Base-by-base conservation (phyloP, 2,888 invertebrate genomes). In the Eugnorisma glareosa region DNA sequence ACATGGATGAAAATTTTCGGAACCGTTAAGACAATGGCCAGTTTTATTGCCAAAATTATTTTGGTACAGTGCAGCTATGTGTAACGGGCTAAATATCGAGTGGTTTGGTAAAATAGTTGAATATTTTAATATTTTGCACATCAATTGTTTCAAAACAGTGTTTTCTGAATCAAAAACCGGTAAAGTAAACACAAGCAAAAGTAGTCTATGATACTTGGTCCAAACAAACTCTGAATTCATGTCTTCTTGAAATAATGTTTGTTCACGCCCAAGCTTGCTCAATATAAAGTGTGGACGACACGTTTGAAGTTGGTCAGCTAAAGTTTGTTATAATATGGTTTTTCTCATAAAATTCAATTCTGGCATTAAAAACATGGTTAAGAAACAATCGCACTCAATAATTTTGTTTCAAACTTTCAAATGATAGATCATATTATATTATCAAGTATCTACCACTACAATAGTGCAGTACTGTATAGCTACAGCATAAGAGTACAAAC, bases 21-120 rank as follows among this genome's bases (percentile, higher is more conserved):
- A 87, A 86, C 85, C 80, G 82, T 84, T 88, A 84, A 73, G 79
- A 77, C 40, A 77, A 76, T 85, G 81, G 87, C 84, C 80, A 86
- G 86, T 86, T 86, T 77, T 75, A 82, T 54, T 68, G 35, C 28
- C 1, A 69, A 74, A 76, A 57, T 67, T 59, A 45, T 67, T 63
- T 71, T 5, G 8, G 24, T 13, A 13, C 5, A 0, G 3, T 43
- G 6, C 28, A 43, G n/a, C n/a, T 31, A 6, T 8, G 1, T 24
- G 0, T 15, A 24, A 59, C 15, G 15, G 10, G 18, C 1, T 2
- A 35, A 24, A n/a, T 2, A 28, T 21, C 48, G 2, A 18, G 15
- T 28, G 35, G 11, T 81, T 67, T 21, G 0, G n/a, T 67, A 21
- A 31, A 61, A 1, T 24, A n/a, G 24, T 21, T 0, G 35, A 35